Evolutionary conservation across 2,113 vertebrate species (phyloP).

Genomic region (Alces alces): DNA sequence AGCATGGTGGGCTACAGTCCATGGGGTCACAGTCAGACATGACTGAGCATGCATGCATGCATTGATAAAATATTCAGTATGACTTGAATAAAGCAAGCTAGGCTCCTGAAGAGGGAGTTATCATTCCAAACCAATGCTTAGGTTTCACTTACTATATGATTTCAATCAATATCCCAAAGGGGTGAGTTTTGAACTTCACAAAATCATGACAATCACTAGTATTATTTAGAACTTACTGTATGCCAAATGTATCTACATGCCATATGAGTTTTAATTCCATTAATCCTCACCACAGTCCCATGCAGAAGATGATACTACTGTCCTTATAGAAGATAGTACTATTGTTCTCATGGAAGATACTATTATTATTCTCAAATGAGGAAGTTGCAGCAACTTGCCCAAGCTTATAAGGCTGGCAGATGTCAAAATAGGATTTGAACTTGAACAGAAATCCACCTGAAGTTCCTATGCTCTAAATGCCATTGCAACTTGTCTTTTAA

Average conservation of each 20-base stretch:
- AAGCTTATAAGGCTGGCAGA: neutral
- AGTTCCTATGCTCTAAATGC: neutral
- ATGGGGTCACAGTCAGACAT: neutral
- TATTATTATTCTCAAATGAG: neutral
- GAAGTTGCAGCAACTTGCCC: neutral
- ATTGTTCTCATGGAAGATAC: neutral
- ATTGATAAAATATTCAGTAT: neutral
- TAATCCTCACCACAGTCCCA: neutral
- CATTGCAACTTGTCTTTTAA: neutral
- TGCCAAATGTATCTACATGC: neutral
- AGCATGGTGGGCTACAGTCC: neutral
- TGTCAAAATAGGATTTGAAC: neutral
- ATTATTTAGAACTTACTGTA: neutral
- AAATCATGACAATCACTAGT: neutral
- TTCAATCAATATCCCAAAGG: neutral
- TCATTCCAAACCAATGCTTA: neutral
- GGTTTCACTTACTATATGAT: neutral
- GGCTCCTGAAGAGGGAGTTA: neutral
- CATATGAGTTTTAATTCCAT: neutral
- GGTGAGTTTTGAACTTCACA: neutral
- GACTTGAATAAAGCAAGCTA: neutral
- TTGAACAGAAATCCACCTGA: neutral
- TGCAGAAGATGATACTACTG: neutral
- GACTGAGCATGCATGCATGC: neutral
- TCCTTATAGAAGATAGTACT: neutral